phyloP scores from a whole-genome alignment of 35 echinoderm and acorn worm genomes.

The Apostichopus japonicus region DNA sequence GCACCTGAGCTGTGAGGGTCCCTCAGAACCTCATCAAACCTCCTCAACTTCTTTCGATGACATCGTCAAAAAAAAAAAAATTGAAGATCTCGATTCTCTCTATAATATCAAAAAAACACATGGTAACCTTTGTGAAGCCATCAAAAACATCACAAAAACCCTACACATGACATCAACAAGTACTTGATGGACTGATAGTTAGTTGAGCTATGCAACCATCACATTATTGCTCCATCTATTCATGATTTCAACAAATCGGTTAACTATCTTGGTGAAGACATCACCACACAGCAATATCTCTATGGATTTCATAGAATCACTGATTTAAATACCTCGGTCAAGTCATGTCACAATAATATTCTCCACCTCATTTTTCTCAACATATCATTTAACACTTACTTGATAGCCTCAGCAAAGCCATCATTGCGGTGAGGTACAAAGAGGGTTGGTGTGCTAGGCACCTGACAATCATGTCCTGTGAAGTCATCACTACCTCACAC shows the following conservation, averaged over 20 bases:
- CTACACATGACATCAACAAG: no score
- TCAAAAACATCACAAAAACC: background rate
- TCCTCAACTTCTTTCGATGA: background rate
- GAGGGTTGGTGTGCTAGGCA: conserved; percentile 94
- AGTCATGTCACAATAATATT: background rate
- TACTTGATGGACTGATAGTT: no score
- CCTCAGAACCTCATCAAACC: no score
- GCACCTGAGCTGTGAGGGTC: no score
- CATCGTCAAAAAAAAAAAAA: no score
- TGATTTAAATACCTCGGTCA: background rate
- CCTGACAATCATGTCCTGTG: conserved; percentile 82
- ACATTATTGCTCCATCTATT: no score
- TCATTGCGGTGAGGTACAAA: conserved; percentile 88
- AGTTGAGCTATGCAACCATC: no score
- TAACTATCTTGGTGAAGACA: no score
- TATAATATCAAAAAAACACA: background rate
- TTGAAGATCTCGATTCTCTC: no score
- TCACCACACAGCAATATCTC: no score
- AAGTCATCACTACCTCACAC: background rate
- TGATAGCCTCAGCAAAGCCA: conserved; percentile 76
- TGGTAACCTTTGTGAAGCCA: background rate
- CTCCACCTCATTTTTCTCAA: background rate
- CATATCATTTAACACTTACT: background rate
- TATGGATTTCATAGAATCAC: no score
- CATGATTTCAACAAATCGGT: no score